Evolutionary conservation across 2,888 invertebrate species (phyloP), one percentile per base, ranked within the genome.

Genomic region (Pteria penguin): DNA sequence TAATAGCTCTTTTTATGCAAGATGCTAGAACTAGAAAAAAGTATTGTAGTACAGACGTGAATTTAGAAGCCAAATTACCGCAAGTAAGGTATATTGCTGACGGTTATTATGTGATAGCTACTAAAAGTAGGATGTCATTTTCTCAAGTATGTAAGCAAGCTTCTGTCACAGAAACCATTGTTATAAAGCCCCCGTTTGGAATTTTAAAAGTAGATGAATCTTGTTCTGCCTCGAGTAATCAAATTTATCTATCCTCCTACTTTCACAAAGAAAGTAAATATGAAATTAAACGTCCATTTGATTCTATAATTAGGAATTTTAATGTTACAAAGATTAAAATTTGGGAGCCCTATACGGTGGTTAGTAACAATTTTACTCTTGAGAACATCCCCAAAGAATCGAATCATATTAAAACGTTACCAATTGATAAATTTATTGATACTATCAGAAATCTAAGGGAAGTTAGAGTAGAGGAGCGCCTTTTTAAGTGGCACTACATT

Each of bases 1-100:
- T 70, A n/a, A 62, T 52, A 36, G 33, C 45, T 24, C 31, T 70
- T 8, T 70, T 61, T 52, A 45, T 61, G 62, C 22, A 62, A 22
- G 31, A 70, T 5, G n/a, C 31, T 24, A 61, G 22, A 11, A 22
- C 52, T 31, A 61, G 60, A 26, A 33, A 60, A 26, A 52, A n/a
- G n/a, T 31, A 52, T 32, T 71, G 62, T 52, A 24, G 18, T 5
- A 24, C 33, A 22, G 18, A 61, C 18, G 54, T 54, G 11, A 26
- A 62, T 36, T 62, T 62, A 52, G 24, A 62, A 1, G 32, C 62
- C 4, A 29, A 61, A 26, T 29, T 71, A 22, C 62, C 70, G 8
- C 33, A 58, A 31, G 70, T 62, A 31, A 31, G 24, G 33, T 71
- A 71, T 62, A 52, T 71, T 8, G 22, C 61, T 4, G 33, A 33